Percentiles rank a stretch among this genome's conserved stretches.
phyloP scores from a whole-genome alignment of 2,797 vertebrate species.

The Dallia pectoralis region DNA sequence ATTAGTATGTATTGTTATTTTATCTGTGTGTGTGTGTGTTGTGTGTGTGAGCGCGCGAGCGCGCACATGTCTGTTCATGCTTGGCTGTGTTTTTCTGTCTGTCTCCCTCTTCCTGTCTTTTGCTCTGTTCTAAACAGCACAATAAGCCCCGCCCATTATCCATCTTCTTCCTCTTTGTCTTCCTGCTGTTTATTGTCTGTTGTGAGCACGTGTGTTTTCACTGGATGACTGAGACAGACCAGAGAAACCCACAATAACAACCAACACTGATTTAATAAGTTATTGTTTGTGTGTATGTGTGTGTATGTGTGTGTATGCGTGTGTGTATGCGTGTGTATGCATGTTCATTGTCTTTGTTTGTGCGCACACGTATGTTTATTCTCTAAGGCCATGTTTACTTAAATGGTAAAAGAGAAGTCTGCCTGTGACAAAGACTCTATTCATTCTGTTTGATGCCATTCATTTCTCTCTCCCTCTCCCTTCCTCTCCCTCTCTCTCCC shows the following conservation, averaged over 20 bases:
- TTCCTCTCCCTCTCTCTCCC: background rate
- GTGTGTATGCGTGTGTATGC: background rate
- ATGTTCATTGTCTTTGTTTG: slow-evolving; percentile 8
- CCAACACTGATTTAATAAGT: background rate
- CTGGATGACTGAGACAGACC: too few relatives aligned
- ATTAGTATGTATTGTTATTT: too few relatives aligned
- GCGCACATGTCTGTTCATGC: slow-evolving; percentile 13
- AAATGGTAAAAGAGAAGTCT: slow-evolving; percentile 37
- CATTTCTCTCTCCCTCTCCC: slow-evolving; percentile 21
- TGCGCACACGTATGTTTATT: slow-evolving; percentile 37
- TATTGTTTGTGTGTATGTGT: background rate
- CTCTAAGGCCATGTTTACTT: slow-evolving; percentile 53
- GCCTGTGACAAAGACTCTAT: slow-evolving; percentile 59
- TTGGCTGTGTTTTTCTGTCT: too few relatives aligned
- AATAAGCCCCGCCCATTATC: too few relatives aligned
- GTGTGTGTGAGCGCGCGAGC: background rate
- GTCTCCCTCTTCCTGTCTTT: too few relatives aligned
- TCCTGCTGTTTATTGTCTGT: background rate
- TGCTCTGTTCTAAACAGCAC: too few relatives aligned
- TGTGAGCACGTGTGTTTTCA: background rate
- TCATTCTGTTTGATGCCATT: slow-evolving; percentile 52
- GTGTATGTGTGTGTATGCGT: slow-evolving; percentile 13
- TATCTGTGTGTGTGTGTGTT: background rate
- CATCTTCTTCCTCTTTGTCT: background rate
- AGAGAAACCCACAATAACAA: too few relatives aligned